Base-by-base conservation (phyloP, 2,888 invertebrate genomes). In the Tenthredo distinguenda region DNA sequence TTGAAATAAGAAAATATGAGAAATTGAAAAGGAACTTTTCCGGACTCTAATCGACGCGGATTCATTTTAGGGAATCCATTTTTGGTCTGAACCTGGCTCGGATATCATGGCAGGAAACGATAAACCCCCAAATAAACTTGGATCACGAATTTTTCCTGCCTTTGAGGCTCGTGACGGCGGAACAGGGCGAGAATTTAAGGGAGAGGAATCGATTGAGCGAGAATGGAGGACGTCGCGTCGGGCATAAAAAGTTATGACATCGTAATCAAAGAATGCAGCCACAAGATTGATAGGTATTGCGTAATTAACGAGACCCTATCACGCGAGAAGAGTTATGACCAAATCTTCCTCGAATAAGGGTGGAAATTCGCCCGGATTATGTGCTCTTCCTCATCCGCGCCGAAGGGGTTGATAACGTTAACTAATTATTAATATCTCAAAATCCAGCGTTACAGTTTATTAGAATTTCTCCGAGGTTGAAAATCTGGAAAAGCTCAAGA, bases 261-360 rank as follows among this genome's bases (percentile, higher is more conserved):
- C 81, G 26, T 68, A 55, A 85, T 12, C 71, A 21, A 87, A 85
- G 83, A 87, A 87, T 86, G 86, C 76, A 86, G 76, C 81, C n/a
- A 50, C 79, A 40, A 86, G 87, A 87, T 88, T 87, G 85, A 87
- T 88, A 84, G 86, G 34, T 31, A 15, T 47, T 72, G 37, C 21
- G 26, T 81, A 81, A 81, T 81, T 58, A 81, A 81, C 81, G 58
- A 21, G 62, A 37, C 21, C 21, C 37, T 40, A 81, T 21, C 81
- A 81, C 81, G 81, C 81, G 2, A 77, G 31, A 50, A 77, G 77
- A 77, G 47, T 77, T 77, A 77, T 47, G 50, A 34, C 2, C 9
- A n/a, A 34, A 26, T 43, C 10, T 77, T 77, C 7, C 18, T 47
- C 34, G 34, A 77, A 74, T 68, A 15, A 26, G 68, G 68, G 31